phyloP scores from a whole-genome alignment of 1,140 invertebrate species.

The Neodiprion lecontei region DNA sequence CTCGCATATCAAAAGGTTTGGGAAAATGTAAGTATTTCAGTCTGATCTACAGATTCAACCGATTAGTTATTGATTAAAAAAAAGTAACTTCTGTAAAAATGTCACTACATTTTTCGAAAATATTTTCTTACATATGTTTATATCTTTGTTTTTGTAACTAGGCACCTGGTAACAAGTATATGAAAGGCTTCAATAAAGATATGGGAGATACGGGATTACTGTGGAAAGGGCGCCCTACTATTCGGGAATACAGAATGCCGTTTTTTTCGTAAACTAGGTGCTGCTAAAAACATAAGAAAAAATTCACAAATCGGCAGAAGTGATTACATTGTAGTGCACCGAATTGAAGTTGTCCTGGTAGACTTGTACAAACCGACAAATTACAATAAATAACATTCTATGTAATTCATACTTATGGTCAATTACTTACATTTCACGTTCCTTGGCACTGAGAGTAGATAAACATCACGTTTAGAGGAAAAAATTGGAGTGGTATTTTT shows the following conservation, averaged over 20 bases:
- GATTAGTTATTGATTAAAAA: no score
- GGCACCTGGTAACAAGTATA: constrained; percentile 64
- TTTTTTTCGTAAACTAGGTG: no score
- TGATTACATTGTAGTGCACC: not conserved
- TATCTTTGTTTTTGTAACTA: constrained; percentile 38
- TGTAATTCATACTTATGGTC: no score
- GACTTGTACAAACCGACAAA: not conserved
- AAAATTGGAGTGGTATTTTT: not conserved
- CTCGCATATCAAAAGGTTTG: constrained; percentile 53
- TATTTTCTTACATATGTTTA: constrained; percentile 14
- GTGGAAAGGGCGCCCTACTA: constrained; percentile 51
- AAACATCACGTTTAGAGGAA: no score
- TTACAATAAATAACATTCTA: not conserved
- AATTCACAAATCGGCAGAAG: not conserved
- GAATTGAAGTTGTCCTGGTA: not conserved
- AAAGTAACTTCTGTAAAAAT: not conserved
- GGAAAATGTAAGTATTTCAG: constrained; percentile 52
- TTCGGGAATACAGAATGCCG: constrained; percentile 22
- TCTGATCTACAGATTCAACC: no score
- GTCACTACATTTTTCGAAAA: constrained; percentile 25
- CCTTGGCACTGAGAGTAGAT: no score
- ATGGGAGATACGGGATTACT: constrained; percentile 62
- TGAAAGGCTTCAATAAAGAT: constrained; percentile 63
- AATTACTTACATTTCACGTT: no score
- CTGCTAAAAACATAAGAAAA: not conserved